phyloP scores from a whole-genome alignment of 2,113 vertebrate genomes.

The Trachemys scripta region DNA sequence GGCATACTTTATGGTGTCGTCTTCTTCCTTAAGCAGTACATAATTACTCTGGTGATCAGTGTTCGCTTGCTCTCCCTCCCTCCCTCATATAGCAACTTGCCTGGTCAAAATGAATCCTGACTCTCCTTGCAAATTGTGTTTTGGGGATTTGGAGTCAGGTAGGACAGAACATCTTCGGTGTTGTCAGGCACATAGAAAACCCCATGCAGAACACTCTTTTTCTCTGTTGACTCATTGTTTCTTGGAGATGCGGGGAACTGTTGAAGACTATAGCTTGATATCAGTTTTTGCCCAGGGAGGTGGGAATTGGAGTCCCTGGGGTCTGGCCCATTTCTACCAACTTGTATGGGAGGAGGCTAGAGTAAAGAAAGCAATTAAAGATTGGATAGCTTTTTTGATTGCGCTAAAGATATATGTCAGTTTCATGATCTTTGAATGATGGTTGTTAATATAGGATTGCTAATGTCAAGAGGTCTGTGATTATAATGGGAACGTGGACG shows the following conservation, averaged over 20 bases:
- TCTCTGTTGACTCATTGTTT: neutral
- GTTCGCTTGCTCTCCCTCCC: too few relatives aligned
- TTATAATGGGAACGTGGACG: neutral
- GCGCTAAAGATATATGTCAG: neutral
- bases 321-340: neutral
- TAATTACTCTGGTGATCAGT: neutral
- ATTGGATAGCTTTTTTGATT: neutral
- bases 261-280: neutral
- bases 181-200: neutral
- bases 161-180: neutral
- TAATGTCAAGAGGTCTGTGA: neutral
- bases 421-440: neutral
- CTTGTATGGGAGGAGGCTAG: neutral
- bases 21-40: accelerated
- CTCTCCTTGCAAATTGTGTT: neutral
- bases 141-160: neutral
- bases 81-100: neutral
- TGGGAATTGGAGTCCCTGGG: neutral
- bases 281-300: neutral
- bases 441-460: neutral
- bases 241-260: neutral
- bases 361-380: neutral
- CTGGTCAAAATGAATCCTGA: neutral
- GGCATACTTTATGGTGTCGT: neutral
- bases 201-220: neutral